Conservation (phyloP, 1,140 invertebrate species). For the Drosophila persimilis region DNA sequence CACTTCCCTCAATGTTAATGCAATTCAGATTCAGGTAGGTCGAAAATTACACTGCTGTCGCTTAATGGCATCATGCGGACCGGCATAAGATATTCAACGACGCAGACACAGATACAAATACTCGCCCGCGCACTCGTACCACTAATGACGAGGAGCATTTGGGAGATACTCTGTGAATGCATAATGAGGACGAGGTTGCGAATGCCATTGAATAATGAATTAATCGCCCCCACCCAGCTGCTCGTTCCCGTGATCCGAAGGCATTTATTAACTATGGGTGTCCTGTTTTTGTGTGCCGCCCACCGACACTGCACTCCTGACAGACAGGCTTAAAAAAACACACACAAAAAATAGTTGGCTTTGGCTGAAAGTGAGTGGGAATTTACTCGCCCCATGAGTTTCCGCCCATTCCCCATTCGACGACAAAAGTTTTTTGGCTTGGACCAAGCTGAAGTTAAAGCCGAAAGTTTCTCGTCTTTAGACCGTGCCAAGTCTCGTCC, state of each 20-base stretch:
- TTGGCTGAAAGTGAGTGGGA: too few relatives aligned
- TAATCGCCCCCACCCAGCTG: conserved; percentile 37
- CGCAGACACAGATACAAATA: background rate
- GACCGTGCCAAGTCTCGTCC: too few relatives aligned
- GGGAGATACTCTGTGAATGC: conserved; percentile 28
- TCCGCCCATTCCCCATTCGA: too few relatives aligned
- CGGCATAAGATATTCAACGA: background rate
- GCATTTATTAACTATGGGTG: conserved; percentile 19
- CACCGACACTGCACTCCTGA: background rate
- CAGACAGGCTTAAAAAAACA: background rate
- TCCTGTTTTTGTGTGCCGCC: background rate
- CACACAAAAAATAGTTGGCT: too few relatives aligned
- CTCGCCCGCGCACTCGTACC: background rate
- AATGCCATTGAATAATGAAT: conserved; percentile 47
- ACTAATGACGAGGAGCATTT: conserved; percentile 16
- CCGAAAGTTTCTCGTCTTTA: too few relatives aligned
- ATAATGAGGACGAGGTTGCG: conserved; percentile 25
- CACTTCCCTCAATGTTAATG: conserved; percentile 14
- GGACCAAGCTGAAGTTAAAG: too few relatives aligned
- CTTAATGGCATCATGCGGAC: conserved; percentile 6
- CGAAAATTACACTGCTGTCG: conserved; percentile 12
- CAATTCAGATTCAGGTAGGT: conserved; percentile 8
- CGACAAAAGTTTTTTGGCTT: too few relatives aligned
- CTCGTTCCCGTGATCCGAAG: conserved; percentile 30
- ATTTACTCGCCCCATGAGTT: too few relatives aligned